Base-by-base conservation (phyloP, 1,140 invertebrate species). In the Macrosteles quadrilineatus region DNA sequence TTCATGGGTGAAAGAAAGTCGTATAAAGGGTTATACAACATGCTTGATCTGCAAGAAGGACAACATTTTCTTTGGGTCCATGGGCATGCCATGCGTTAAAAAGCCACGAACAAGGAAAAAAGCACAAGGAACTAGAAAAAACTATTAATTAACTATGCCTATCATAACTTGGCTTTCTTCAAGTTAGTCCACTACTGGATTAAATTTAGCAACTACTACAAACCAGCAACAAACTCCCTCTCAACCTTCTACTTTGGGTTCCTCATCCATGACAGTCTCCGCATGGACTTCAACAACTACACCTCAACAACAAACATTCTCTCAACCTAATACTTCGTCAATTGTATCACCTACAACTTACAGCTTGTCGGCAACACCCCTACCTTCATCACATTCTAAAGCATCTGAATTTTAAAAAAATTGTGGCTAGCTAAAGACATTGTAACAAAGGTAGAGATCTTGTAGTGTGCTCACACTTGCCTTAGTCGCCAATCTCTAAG, bases 401-500 rank as follows among this genome's bases (percentile, higher is more conserved):
- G 6, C 9, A 55, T 6, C 50, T 14, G 6, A 55, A 55, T 9
- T 11, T 11, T 11, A 55, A 19, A 55, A 55, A 55, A 55, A 23
- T 55, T 6, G 50, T 55, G 50, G 50, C 50, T 55, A 6, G 21
- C 21, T 11, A 55, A 55, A 55, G 14, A 55, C 6, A 23, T 11
- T 11, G 14, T 55, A 17, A 43, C 36, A 43, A 43, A 43, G 17
- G 36, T 17, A 43, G 36, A 43, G 36, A 43, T 43, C 17, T 43
- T 11, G 9, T 43, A 17, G 36, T 43, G 36, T 43, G 36, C 17
- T 43, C 36, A 43, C 9, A 43, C 47, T 3, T 31, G 71, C 53
- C 30, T 68, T 29, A 71, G 21, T 30, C 69, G 71, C 40, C 21
- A 40, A n/a, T 73, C 72, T 0, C 21, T 71, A 31, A 30, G 64